A percentile compares a stretch with the other conserved stretches of the same genome.
phyloP scores from a whole-genome alignment of 2,797 vertebrate genomes.

The Hapalemur alaotrensis region DNA sequence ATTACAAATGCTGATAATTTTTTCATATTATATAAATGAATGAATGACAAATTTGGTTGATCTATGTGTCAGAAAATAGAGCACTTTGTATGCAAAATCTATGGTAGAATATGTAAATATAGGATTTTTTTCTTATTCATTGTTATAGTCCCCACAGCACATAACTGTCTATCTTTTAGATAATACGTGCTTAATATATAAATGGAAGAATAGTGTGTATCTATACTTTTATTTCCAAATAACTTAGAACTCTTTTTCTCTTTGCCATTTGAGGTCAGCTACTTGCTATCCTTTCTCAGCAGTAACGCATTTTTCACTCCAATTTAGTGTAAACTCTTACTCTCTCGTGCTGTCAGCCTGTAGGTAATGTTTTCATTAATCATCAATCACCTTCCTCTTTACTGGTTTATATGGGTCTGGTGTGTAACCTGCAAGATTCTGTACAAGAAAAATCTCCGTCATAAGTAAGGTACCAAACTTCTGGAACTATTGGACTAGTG shows the following conservation, averaged over 20 bases:
- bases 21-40: background rate
- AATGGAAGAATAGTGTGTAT: background rate
- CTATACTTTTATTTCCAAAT: background rate
- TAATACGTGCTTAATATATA: background rate
- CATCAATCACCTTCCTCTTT: conserved; percentile 33
- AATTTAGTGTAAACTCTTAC: background rate
- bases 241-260: background rate
- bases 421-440: background rate
- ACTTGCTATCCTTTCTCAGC: background rate
- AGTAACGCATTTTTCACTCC: background rate
- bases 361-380: background rate
- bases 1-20: background rate
- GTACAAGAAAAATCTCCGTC: conserved; percentile 31
- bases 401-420: background rate
- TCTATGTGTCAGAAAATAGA: background rate
- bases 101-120: background rate
- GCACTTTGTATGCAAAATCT: background rate
- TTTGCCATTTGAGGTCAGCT: background rate
- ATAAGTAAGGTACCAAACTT: background rate
- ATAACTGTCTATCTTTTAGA: background rate
- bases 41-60: background rate
- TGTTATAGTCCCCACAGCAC: background rate
- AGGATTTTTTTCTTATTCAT: background rate
- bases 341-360: background rate
- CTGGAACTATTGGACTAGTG: background rate